Conservation (phyloP, 2,888 invertebrate species). For the Drosophila austrosaltans region DNA sequence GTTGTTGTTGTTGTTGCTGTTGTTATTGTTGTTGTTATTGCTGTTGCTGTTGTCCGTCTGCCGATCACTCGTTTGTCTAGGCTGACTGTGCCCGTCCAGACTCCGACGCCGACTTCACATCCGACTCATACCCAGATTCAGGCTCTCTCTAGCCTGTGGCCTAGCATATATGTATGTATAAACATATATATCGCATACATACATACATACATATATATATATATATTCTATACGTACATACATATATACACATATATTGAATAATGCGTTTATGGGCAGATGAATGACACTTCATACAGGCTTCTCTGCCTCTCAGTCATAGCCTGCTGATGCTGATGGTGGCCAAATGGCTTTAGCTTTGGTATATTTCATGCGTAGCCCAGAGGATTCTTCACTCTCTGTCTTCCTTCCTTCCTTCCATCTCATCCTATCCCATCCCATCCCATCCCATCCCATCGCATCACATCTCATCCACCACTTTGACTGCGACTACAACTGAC, state of each 20-base stretch:
- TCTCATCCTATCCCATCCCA: neutral
- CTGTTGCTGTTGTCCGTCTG: constrained; percentile 61
- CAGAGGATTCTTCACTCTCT: constrained; percentile 2
- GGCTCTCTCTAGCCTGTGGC: constrained; percentile 5
- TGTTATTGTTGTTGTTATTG: constrained; percentile 36
- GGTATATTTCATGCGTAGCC: constrained; percentile 75
- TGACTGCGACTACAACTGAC: constrained; percentile 52
- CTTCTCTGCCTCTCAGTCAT: constrained; percentile 48
- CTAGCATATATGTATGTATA: constrained; percentile 10
- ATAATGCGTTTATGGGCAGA: constrained; percentile 82
- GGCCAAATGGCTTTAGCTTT: constrained; percentile 57
- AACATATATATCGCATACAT: constrained; percentile 3
- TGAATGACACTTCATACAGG: constrained; percentile 82
- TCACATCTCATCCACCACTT: constrained; percentile 21
- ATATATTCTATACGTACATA: neutral
- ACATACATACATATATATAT: neutral
- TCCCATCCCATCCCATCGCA: neutral
- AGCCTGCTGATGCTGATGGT: constrained; percentile 51
- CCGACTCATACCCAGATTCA: constrained; percentile 9
- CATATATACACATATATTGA: constrained; percentile 67
- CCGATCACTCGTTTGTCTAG: constrained; percentile 79
- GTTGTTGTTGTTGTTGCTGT: constrained; percentile 35
- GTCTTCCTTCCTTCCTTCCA: constrained; percentile 20
- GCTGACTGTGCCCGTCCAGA: constrained; percentile 54
- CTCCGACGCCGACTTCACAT: constrained; percentile 6